phyloP scores from a whole-genome alignment of 2,888 invertebrate species.

The Eupithecia insigniata region DNA sequence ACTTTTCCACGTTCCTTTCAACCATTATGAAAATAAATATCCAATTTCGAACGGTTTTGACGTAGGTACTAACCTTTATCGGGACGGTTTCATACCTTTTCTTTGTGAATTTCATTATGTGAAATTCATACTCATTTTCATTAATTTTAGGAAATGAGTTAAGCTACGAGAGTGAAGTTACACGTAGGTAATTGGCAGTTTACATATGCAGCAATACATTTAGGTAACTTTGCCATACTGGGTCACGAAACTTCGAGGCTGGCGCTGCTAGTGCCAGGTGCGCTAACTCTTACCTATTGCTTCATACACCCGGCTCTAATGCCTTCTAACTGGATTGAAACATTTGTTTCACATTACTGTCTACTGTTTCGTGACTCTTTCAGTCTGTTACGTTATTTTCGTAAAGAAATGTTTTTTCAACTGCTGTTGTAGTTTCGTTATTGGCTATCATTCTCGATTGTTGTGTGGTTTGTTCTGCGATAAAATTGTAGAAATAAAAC shows the following conservation, averaged over 20 bases:
- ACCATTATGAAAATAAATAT: neutral
- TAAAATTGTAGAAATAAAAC: constrained; percentile 6
- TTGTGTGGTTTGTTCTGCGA: constrained; percentile 4
- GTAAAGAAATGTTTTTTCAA: constrained; percentile 3
- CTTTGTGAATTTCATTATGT: constrained; percentile 16
- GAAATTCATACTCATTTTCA: too few relatives aligned
- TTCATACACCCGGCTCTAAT: constrained; percentile 48
- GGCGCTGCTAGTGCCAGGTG: constrained; percentile 64
- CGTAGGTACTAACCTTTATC: neutral
- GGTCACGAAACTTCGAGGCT: constrained; percentile 64
- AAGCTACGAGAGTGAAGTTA: constrained; percentile 14
- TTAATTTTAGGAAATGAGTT: too few relatives aligned
- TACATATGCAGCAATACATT: constrained; percentile 58
- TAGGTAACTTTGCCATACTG: constrained; percentile 56
- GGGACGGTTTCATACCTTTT: neutral
- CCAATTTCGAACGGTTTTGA: neutral
- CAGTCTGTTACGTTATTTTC: constrained; percentile 21
- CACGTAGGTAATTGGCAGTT: constrained; percentile 39
- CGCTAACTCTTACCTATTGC: constrained; percentile 53
- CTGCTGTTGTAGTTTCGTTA: neutral
- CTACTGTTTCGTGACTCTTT: constrained; percentile 39
- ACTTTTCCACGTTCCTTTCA: neutral
- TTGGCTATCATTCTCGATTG: neutral
- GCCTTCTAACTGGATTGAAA: constrained; percentile 36
- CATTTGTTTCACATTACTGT: constrained; percentile 40